These are phyloP conservation scores for Pararge aegeria DNA, from an alignment of 1,140 invertebrate species.

Conservation along the genomic window DNA sequence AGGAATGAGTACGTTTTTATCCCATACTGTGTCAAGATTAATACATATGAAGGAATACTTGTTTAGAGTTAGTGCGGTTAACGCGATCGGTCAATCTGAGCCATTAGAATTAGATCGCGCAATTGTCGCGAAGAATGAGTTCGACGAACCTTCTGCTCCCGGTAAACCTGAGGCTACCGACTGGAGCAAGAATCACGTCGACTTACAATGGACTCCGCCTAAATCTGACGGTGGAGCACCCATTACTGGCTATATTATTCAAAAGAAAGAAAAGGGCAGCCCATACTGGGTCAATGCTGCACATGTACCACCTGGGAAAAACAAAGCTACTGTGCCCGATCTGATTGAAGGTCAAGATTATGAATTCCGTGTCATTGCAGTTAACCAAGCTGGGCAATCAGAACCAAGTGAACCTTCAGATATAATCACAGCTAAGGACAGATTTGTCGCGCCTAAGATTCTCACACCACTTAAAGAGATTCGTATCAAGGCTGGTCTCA, in stretches of 20 bases:
- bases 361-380: constrained; percentile 97
- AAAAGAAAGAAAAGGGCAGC: constrained; percentile 96
- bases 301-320: constrained; percentile 90
- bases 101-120: constrained; percentile 91
- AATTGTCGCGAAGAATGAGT: constrained; percentile 96
- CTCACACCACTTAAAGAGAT: constrained; percentile 93
- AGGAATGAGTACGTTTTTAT: constrained; percentile 91
- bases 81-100: constrained; percentile 97
- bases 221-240: constrained; percentile 94
- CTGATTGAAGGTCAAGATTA: constrained; percentile 96
- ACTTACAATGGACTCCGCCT: constrained; percentile 93
- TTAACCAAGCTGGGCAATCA: constrained; percentile 96
- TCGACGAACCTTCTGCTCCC: constrained; percentile 94
- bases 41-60: constrained; percentile 96
- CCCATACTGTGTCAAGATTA: constrained; percentile 91
- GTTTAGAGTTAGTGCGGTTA: constrained; percentile 95
- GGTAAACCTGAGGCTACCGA: constrained; percentile 93
- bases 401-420: constrained; percentile 97
- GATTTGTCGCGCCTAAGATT: constrained; percentile 95
- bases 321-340: constrained; percentile 90
- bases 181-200: constrained; percentile 96
- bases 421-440: constrained; percentile 91
- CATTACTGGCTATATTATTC: constrained; percentile 95
- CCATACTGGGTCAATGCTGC: constrained; percentile 94
- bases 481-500: constrained; percentile 94